phyloP scores from a whole-genome alignment of 2,888 invertebrate genomes.

The Shargacucullia verbasci region DNA sequence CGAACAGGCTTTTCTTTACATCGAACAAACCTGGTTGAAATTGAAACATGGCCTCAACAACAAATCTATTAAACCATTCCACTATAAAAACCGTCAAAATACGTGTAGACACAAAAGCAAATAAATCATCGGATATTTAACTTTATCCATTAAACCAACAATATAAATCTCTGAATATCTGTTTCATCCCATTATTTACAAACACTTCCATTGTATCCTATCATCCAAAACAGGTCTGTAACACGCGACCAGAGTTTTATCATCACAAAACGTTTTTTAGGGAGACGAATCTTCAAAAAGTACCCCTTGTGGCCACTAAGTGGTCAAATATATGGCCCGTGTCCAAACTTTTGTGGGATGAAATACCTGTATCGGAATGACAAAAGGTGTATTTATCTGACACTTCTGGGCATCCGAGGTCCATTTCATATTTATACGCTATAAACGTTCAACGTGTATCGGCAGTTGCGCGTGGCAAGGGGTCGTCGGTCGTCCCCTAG shows the following conservation, averaged over 20 bases:
- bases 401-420: conserved; percentile 82
- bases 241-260: conserved; percentile 75
- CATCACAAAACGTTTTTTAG: conserved; percentile 73
- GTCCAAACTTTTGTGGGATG: conserved; percentile 78
- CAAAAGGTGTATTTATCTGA: conserved; percentile 78
- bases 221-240: conserved; percentile 73
- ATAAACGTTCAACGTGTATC: conserved; percentile 62
- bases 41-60: not conserved
- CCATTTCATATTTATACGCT: conserved; percentile 79
- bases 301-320: conserved; percentile 78
- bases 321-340: conserved; percentile 82
- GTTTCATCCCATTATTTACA: conserved; percentile 71
- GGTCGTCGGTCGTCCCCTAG: conserved; percentile 50
- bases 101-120: conserved; percentile 43
- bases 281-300: conserved; percentile 81
- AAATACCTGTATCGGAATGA: conserved; percentile 77
- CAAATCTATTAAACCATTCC: conserved; percentile 8
- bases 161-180: conserved; percentile 67
- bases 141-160: conserved; percentile 58
- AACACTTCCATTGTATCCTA: conserved; percentile 64
- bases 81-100: conserved; percentile 17
- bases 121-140: conserved; percentile 59
- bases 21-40: not conserved
- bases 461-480: conserved; percentile 64
- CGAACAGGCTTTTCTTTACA: no score